Base-by-base conservation (phyloP, 2,888 invertebrate species). In the Sphaeridia pumilis region DNA sequence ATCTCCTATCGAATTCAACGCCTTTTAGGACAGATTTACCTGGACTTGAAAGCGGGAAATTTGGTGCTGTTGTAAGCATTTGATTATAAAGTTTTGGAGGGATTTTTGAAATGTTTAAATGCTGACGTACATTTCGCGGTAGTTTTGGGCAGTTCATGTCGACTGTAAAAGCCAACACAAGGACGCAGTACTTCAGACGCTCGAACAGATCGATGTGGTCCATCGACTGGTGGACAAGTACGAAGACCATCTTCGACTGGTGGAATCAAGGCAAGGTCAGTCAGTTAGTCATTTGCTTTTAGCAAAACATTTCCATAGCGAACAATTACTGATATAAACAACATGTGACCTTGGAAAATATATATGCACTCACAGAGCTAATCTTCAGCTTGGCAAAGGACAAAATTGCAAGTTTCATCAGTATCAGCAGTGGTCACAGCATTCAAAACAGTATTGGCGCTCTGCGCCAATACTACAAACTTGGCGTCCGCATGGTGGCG, bases 351-450 rank as follows among this genome's bases (percentile, higher is more conserved):
- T n/a, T n/a, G n/a, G n/a, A n/a, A n/a, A n/a, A n/a, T n/a, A n/a
- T n/a, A n/a, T n/a, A n/a, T n/a, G n/a, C n/a, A n/a, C n/a, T n/a
- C n/a, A n/a, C n/a, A n/a, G n/a, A n/a, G n/a, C n/a, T n/a, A n/a
- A n/a, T n/a, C n/a, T n/a, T n/a, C n/a, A n/a, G n/a, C n/a, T n/a
- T n/a, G n/a, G 73, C 76, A 1, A 73, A 73, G 58, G 66, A 66
- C 4, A 76, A 74, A 68, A 74, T 80, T 27, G 78, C 72, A 0
- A 77, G 78, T 63, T 66, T 80, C 60, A 75, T 80, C 38, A 90
- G 90, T 28, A 82, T 93, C 42, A 92, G 92, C 73, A 90, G 92
- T 31, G 92, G 92, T 10, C 92, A 92, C 70, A 83, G 87, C 31
- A 79, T 93, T 49, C 90, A 89, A 62, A 87, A 87, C 67, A 89